Evolutionary conservation across 2,888 invertebrate genomes (phyloP).

Genomic region (Zaprionus bogoriensis): DNA sequence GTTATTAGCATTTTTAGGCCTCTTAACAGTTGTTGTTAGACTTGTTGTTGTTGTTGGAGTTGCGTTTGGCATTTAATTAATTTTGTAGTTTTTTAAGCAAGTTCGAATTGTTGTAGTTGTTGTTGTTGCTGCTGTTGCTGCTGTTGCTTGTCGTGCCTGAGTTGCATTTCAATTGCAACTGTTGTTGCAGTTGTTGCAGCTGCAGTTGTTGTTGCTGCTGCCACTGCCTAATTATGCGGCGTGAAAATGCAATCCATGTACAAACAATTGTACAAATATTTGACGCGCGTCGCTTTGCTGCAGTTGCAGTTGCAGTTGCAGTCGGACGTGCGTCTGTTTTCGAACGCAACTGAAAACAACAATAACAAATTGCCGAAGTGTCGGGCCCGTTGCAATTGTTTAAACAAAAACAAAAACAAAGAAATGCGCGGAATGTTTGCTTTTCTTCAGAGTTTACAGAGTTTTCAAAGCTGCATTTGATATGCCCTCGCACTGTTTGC

Average conservation of each 20-base stretch:
- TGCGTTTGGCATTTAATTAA: not conserved
- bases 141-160: slow-evolving; percentile 15
- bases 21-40: slow-evolving; percentile 52
- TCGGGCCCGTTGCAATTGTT: slow-evolving; percentile 43
- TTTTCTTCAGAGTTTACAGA: not conserved
- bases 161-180: slow-evolving; percentile 45
- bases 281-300: slow-evolving; percentile 54
- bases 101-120: slow-evolving; percentile 31
- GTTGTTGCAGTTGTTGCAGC: slow-evolving; percentile 1
- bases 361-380: slow-evolving; percentile 2
- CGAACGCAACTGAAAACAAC: slow-evolving; percentile 53
- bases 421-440: not conserved
- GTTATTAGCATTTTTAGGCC: slow-evolving; percentile 38
- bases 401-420: slow-evolving; percentile 54
- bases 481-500: too few relatives aligned
- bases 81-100: slow-evolving; percentile 35
- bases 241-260: slow-evolving; percentile 80
- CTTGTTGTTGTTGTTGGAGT: slow-evolving; percentile 19
- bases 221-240: slow-evolving; percentile 75
- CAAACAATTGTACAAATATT: slow-evolving; percentile 65
- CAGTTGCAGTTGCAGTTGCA: slow-evolving; percentile 19
- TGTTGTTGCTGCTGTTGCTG: slow-evolving; percentile 16
- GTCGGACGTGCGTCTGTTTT: slow-evolving; percentile 50
- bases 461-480: too few relatives aligned
- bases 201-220: slow-evolving; percentile 16